A percentile compares a stretch with the other conserved stretches of the same genome.
Conservation (phyloP, 1,140 invertebrate genomes). For the Drosophila nigromelanica region DNA sequence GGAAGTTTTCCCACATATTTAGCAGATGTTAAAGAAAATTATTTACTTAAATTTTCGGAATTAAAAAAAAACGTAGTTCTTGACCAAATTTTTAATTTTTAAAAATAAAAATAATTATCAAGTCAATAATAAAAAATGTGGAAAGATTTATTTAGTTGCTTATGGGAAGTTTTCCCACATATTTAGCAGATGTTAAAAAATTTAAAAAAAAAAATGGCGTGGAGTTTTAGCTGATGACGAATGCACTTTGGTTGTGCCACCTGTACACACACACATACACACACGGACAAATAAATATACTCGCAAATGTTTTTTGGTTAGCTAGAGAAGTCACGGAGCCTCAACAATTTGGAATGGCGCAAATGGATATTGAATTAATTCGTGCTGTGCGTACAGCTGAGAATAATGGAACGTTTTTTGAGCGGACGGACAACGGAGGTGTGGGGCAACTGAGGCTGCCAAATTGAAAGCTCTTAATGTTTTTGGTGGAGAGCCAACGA, state of each 20-base stretch:
- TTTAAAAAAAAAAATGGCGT: no score
- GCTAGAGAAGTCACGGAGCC: neutral
- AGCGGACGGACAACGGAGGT: neutral
- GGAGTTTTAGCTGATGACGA: neutral
- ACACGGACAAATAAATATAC: constrained; percentile 1
- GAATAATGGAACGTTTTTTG: constrained; percentile 34
- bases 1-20: no score
- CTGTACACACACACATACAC: neutral
- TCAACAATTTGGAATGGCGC: neutral
- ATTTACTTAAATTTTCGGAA: no score
- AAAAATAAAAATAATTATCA: no score
- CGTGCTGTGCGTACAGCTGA: constrained; percentile 13
- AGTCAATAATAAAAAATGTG: no score
- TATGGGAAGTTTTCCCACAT: no score
- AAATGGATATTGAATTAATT: constrained; percentile 59
- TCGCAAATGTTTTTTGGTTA: neutral
- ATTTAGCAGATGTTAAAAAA: no score
- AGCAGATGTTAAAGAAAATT: no score
- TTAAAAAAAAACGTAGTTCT: no score
- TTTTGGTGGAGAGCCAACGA: neutral
- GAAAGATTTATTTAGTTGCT: no score
- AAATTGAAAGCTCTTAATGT: constrained; percentile 20
- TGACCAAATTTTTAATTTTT: no score
- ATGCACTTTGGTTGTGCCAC: neutral
- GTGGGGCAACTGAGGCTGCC: neutral